Evolutionary conservation across 2,888 invertebrate species (phyloP).

Genomic region (Poecilobothrus nobilitatus): DNA sequence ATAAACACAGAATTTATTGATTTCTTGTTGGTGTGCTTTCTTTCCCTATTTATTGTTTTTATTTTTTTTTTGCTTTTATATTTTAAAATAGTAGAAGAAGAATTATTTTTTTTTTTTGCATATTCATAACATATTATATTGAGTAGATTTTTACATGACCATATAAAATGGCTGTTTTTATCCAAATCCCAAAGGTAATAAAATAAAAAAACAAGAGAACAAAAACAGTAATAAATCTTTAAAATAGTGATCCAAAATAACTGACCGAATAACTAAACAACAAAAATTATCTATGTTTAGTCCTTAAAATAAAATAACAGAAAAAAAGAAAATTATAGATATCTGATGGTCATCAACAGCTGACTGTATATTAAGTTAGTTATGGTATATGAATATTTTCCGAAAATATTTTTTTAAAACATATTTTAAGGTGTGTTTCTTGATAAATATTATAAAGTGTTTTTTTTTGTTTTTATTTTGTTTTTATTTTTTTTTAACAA

Average conservation of each 20-base stretch:
- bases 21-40: background rate
- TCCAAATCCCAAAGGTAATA: background rate
- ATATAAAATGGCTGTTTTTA: background rate
- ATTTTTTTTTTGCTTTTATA: too few species aligned
- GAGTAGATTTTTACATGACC: too few species aligned
- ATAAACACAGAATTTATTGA: background rate
- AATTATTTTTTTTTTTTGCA: background rate
- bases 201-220: background rate
- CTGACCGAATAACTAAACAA: background rate
- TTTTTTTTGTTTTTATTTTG: background rate
- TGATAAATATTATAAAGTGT: background rate
- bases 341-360: background rate
- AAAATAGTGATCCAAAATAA: background rate
- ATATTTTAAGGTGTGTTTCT: constrained; percentile 1
- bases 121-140: background rate
- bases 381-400: background rate
- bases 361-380: background rate
- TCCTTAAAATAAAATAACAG: background rate
- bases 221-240: background rate
- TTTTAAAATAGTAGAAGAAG: too few species aligned
- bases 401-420: background rate
- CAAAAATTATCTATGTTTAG: background rate
- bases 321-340: background rate
- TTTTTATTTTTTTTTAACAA: background rate
- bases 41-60: too few species aligned